Conservation (phyloP, 2,113 vertebrate species). For the Lutjanus erythropterus region DNA sequence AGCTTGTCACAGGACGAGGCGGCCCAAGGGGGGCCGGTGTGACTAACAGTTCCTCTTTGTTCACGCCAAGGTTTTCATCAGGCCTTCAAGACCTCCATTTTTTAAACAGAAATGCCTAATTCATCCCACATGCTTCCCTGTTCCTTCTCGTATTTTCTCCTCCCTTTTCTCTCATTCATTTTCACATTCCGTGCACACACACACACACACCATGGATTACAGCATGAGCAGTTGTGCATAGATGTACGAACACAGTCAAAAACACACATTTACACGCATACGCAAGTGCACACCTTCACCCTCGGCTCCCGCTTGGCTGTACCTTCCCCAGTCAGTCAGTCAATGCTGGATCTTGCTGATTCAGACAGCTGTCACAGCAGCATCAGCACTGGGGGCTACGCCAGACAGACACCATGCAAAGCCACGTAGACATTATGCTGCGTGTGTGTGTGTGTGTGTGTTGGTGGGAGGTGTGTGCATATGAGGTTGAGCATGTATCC, state of each 20-base stretch:
- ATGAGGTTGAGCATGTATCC: slow-evolving; percentile 34
- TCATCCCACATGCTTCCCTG: slow-evolving; percentile 86
- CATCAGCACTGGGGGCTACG: slow-evolving; percentile 74
- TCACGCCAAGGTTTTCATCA: slow-evolving; percentile 74
- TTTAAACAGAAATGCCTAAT: slow-evolving; percentile 84
- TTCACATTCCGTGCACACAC: neutral
- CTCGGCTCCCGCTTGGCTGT: slow-evolving; percentile 46
- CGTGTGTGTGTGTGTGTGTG: slow-evolving; percentile 6
- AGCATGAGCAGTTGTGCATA: neutral
- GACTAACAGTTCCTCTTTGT: slow-evolving; percentile 80
- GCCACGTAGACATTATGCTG: slow-evolving; percentile 50
- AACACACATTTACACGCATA: slow-evolving; percentile 24
- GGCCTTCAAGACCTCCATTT: slow-evolving; percentile 67
- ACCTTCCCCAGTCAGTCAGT: slow-evolving; percentile 75
- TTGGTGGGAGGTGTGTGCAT: neutral
- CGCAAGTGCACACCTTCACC: slow-evolving; percentile 62
- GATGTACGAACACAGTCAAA: slow-evolving; percentile 24
- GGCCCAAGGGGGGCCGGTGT: slow-evolving; percentile 46
- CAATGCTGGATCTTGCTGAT: slow-evolving; percentile 79
- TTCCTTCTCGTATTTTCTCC: slow-evolving; percentile 26
- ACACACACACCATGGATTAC: slow-evolving; percentile 4
- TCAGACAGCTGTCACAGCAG: slow-evolving; percentile 76
- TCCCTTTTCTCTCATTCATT: slow-evolving; percentile 21
- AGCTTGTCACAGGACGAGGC: slow-evolving; percentile 56
- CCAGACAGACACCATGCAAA: slow-evolving; percentile 62